These are phyloP conservation scores for Chymomyza procnemis DNA, from an alignment of 2,888 invertebrate species.

Conservation along the genomic window DNA sequence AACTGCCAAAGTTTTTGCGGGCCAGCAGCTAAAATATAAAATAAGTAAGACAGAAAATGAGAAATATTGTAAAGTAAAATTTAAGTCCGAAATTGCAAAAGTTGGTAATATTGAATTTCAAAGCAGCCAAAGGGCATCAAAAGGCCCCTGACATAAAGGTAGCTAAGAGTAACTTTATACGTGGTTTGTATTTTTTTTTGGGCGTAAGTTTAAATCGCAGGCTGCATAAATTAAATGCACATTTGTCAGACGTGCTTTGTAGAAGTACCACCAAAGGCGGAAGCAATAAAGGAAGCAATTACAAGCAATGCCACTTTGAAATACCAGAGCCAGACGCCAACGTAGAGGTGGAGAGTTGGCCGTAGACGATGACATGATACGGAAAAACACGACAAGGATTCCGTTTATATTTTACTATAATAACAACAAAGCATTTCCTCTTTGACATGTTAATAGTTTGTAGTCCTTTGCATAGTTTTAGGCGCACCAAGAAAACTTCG, in stretches of 20 bases:
- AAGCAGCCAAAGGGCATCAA: slow-evolving; percentile 11
- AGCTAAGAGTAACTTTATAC: too few relatives aligned
- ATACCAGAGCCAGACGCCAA: slow-evolving; percentile 14
- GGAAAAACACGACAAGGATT: not conserved
- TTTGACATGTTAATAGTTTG: not conserved
- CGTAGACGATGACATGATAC: not conserved
- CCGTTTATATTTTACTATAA: not conserved
- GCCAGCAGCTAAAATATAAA: not conserved
- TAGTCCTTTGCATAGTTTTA: slow-evolving; percentile 15
- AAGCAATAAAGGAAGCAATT: slow-evolving; percentile 40
- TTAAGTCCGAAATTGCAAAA: slow-evolving; percentile 39
- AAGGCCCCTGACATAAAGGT: not conserved
- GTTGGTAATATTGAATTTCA: slow-evolving; percentile 31
- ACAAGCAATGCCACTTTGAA: slow-evolving; percentile 31
- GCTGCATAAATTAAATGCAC: slow-evolving; percentile 51
- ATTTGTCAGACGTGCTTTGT: slow-evolving; percentile 36
- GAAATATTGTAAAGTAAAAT: slow-evolving; percentile 38
- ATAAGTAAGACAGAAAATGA: slow-evolving; percentile 21
- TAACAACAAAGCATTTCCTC: not conserved
- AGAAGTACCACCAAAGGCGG: slow-evolving; percentile 9
- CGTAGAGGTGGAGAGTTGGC: not conserved
- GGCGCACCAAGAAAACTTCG: slow-evolving; percentile 43
- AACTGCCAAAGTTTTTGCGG: slow-evolving; percentile 42
- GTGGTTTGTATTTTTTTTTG: not conserved
- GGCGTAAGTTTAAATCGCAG: not conserved